Percentiles rank a stretch among this genome's conserved stretches.
Evolutionary conservation across 1,140 invertebrate species (phyloP).

Genomic region (Hypsibius dujardini): DNA sequence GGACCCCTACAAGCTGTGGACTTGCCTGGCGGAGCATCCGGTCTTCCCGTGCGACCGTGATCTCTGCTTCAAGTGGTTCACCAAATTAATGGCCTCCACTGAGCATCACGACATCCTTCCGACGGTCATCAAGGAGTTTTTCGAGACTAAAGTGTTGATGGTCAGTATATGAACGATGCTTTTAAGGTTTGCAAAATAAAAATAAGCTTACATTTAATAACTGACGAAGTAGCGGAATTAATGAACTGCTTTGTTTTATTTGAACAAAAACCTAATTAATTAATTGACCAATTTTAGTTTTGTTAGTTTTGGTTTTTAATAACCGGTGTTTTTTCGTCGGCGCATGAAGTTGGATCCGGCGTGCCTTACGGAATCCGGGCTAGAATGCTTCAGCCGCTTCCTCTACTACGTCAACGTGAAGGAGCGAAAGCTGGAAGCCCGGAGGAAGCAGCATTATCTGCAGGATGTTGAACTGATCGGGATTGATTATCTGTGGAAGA

Average conservation of each 20-base stretch:
- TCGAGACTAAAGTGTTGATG: not conserved
- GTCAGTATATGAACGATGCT: not conserved
- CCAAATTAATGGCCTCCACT: conserved; percentile 29
- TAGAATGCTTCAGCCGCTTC: conserved; percentile 81
- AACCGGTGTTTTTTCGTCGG: not conserved
- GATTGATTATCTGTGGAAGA: conserved; percentile 85
- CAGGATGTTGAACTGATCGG: conserved; percentile 66
- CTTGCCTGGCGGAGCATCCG: conserved; percentile 76
- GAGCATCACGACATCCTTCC: not conserved
- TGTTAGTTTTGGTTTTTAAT: not conserved
- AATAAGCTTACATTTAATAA: no score
- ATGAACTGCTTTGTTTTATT: no score
- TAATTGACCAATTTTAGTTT: not conserved
- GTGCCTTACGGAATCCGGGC: conserved; percentile 79
- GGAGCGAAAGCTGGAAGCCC: conserved; percentile 73
- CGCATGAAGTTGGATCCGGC: conserved; percentile 66
- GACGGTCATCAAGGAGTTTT: not conserved
- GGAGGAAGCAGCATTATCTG: conserved; percentile 55
- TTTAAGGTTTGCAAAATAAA: not conserved
- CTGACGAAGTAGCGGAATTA: no score
- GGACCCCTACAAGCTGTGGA: conserved; percentile 46
- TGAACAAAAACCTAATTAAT: no score
- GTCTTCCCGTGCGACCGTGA: conserved; percentile 78
- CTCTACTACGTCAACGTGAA: conserved; percentile 92
- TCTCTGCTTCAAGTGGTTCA: conserved; percentile 95